Evolutionary conservation across 2,888 invertebrate genomes (phyloP).

Genomic region (Callimorpha dominula): DNA sequence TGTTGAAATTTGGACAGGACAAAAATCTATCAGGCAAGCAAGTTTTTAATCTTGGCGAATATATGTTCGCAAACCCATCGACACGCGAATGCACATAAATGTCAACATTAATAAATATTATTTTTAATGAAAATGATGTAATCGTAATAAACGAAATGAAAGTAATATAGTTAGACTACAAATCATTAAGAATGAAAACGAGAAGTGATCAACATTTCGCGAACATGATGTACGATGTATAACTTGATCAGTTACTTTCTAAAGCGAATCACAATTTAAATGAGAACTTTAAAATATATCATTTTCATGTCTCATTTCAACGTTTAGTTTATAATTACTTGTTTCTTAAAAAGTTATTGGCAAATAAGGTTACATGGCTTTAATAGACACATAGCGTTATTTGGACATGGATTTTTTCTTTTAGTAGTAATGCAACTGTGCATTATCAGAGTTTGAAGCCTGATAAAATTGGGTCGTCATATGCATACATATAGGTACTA

Average conservation of each 20-base stretch:
- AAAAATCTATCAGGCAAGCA: no score
- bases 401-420: no score
- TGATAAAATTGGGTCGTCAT: no score
- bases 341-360: conserved; percentile 8
- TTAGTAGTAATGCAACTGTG: no score
- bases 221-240: conserved; percentile 30
- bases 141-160: conserved; percentile 33
- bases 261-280: conserved; percentile 21
- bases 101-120: conserved; percentile 5
- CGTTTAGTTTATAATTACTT: conserved; percentile 5
- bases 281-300: conserved; percentile 8
- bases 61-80: neutral
- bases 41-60: neutral
- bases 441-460: no score
- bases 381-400: no score
- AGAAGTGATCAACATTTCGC: conserved; percentile 34
- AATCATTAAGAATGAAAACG: conserved; percentile 43
- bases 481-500: no score
- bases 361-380: neutral
- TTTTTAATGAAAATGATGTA: conserved; percentile 13
- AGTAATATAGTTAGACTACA: conserved; percentile 44
- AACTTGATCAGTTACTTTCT: conserved; percentile 33
- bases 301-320: conserved; percentile 2
- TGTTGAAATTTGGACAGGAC: no score
- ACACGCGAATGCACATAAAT: neutral